A percentile compares a stretch with the other conserved stretches of the same genome.
Conservation (phyloP, 53 echinoderm and acorn worm genomes). For the Antedon mediterranea region DNA sequence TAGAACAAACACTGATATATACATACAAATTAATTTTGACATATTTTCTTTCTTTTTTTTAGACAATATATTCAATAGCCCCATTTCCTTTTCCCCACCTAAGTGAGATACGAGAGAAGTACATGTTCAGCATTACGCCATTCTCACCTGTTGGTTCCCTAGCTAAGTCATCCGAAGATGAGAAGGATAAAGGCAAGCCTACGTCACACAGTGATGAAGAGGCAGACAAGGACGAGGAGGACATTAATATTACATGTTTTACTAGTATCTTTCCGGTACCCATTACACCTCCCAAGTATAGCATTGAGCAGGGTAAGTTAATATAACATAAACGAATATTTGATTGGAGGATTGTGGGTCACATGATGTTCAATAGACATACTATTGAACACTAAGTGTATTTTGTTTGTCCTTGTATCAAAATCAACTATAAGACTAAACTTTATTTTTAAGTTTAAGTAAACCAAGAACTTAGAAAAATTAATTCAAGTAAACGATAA, state of each 20-base stretch:
- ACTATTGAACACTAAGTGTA: too few species aligned
- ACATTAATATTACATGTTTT: slow-evolving; percentile 67
- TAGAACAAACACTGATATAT: too few species aligned
- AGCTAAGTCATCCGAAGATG: slow-evolving; percentile 46
- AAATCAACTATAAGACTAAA: too few species aligned
- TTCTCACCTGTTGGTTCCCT: slow-evolving; percentile 70
- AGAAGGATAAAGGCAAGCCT: neutral
- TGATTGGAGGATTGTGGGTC: too few species aligned
- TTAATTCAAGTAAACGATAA: too few species aligned
- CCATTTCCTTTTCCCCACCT: slow-evolving; percentile 96
- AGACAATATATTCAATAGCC: slow-evolving; percentile 90
- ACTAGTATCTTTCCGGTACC: slow-evolving; percentile 70
- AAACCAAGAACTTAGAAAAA: too few species aligned
- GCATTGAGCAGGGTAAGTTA: slow-evolving; percentile 16
- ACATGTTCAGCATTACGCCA: slow-evolving; percentile 99
- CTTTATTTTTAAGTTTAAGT: too few species aligned
- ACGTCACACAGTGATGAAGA: slow-evolving; percentile 58
- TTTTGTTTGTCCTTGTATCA: too few species aligned
- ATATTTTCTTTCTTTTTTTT: neutral
- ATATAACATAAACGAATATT: too few species aligned
- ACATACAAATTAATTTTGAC: too few species aligned
- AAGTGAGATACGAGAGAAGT: slow-evolving; percentile 97
- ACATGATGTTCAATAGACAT: too few species aligned
- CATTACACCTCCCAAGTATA: slow-evolving; percentile 39
- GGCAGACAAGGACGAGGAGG: slow-evolving; percentile 54